Conservation (phyloP, 1,140 invertebrate species). For the Cydia pomonella region DNA sequence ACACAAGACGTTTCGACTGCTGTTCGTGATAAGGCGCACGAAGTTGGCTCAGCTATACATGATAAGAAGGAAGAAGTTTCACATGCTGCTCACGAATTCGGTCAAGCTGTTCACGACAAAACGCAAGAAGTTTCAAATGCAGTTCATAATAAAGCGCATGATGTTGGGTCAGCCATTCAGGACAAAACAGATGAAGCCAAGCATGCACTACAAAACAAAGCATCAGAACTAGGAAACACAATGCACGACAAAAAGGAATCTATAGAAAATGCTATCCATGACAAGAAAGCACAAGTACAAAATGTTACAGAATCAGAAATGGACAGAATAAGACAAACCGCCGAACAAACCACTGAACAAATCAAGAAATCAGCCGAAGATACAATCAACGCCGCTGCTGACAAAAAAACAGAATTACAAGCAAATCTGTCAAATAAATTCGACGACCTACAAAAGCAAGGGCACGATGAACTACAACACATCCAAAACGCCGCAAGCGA, state of each 20-base stretch:
- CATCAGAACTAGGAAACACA: slow-evolving; percentile 24
- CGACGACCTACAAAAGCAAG: slow-evolving; percentile 51
- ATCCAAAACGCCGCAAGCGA: slow-evolving; percentile 51
- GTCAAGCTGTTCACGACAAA: slow-evolving; percentile 43
- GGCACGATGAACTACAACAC: slow-evolving; percentile 50
- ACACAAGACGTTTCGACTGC: background rate
- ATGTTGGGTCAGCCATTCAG: slow-evolving; percentile 37
- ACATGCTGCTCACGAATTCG: slow-evolving; percentile 47
- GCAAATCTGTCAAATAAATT: slow-evolving; percentile 48
- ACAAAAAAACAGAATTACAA: slow-evolving; percentile 60
- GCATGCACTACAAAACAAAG: slow-evolving; percentile 29
- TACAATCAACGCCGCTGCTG: slow-evolving; percentile 56
- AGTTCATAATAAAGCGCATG: slow-evolving; percentile 14
- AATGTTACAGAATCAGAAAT: slow-evolving; percentile 58
- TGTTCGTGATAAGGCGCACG: slow-evolving; percentile 24
- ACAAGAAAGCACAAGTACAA: slow-evolving; percentile 46
- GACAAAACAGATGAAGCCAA: slow-evolving; percentile 19
- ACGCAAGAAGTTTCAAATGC: background rate
- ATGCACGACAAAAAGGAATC: slow-evolving; percentile 31
- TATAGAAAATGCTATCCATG: slow-evolving; percentile 8
- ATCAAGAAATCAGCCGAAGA: slow-evolving; percentile 71
- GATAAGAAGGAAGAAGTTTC: slow-evolving; percentile 50
- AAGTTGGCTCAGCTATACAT: slow-evolving; percentile 48
- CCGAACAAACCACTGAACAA: slow-evolving; percentile 66
- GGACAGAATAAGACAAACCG: slow-evolving; percentile 68